Evolutionary conservation across 2,113 vertebrate species (phyloP).

Genomic region (Siniperca chuatsi): DNA sequence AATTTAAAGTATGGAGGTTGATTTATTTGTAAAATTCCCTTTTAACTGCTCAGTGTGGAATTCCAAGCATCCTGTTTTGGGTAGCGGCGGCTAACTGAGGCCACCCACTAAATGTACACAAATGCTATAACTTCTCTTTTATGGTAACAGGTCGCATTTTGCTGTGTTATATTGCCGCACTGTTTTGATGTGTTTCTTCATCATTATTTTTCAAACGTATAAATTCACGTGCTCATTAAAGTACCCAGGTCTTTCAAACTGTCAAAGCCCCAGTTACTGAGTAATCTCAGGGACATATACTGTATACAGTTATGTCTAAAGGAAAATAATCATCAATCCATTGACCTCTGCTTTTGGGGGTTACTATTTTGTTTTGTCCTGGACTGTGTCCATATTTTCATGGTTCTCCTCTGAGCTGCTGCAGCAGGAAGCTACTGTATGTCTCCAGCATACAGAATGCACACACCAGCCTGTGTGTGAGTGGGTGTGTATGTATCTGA

Average conservation of each 20-base stretch:
- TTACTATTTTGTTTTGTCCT: not conserved
- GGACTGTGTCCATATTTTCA: not conserved
- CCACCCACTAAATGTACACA: slow-evolving; percentile 1
- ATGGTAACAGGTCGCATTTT: not conserved
- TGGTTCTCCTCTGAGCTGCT: not conserved
- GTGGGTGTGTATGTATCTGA: not conserved
- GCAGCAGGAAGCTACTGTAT: not conserved
- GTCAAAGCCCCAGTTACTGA: slow-evolving; percentile 1
- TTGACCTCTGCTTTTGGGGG: not conserved
- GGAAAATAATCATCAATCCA: slow-evolving; percentile 15
- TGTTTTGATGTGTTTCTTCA: not conserved
- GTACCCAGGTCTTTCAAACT: not conserved
- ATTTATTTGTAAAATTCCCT: not conserved
- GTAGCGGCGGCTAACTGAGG: not conserved
- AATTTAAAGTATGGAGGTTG: not conserved
- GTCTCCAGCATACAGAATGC: not conserved
- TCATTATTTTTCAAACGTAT: not conserved
- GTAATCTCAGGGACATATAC: not conserved
- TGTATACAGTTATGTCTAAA: not conserved
- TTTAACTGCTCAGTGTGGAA: not conserved
- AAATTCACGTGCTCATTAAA: not conserved
- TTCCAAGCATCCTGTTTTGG: not conserved
- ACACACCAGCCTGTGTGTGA: not conserved
- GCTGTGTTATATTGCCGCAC: not conserved
- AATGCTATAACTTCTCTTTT: not conserved